Conservation (phyloP, 2,797 vertebrate genomes). For the Paratrypauchen microcephalus region DNA sequence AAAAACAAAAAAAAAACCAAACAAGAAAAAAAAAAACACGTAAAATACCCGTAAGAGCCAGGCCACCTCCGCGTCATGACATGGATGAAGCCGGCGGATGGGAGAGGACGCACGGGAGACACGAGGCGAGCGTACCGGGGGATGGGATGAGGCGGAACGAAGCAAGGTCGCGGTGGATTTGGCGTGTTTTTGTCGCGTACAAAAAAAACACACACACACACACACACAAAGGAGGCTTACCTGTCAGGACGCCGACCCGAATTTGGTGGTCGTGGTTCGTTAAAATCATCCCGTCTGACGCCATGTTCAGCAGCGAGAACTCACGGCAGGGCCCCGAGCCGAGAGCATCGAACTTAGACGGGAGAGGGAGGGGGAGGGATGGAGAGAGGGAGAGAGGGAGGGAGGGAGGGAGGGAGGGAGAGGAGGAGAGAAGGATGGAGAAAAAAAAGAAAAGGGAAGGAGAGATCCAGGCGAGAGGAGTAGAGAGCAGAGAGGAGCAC, state of each 20-base stretch:
- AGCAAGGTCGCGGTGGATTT: background rate
- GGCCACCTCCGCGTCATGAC: constrained; percentile 28
- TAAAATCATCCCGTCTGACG: constrained; percentile 96
- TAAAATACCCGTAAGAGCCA: constrained; percentile 29
- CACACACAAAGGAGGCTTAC: constrained; percentile 78
- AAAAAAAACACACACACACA: too few species aligned
- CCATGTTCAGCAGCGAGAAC: constrained; percentile 90
- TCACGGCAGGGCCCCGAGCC: constrained; percentile 80
- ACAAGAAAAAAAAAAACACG: too few species aligned
- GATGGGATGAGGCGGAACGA: background rate
- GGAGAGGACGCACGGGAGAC: background rate
- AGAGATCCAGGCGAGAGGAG: constrained; percentile 67
- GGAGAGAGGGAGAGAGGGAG: constrained; percentile 34
- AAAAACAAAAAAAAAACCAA: too few species aligned
- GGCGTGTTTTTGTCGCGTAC: background rate
- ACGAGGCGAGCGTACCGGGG: background rate
- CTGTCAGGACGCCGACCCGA: constrained; percentile 94
- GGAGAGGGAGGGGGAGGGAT: constrained; percentile 49
- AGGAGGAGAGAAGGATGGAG: constrained; percentile 34
- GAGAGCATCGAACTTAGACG: constrained; percentile 78
- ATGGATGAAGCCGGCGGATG: background rate
- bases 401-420: constrained; percentile 25
- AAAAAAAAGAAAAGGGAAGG: constrained; percentile 1
- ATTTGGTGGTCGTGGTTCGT: constrained; percentile 98
- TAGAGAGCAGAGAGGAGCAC: constrained; percentile 65